Base-by-base conservation (phyloP, 2,888 invertebrate species). In the Epsilonema sp. region DNA sequence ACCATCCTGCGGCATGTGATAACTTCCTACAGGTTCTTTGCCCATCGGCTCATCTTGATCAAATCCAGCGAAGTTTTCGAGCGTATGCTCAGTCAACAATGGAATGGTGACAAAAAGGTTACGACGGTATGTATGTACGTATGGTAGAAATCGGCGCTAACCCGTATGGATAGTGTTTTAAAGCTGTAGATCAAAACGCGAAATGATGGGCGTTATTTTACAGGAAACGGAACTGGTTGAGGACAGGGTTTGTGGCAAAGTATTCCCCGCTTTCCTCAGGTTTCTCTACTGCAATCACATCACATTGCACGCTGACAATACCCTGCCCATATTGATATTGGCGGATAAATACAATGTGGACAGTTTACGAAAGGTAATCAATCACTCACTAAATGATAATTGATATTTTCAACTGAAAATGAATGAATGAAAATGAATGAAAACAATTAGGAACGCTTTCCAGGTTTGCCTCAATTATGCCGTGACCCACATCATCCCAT, bases 51-150 rank as follows among this genome's bases (percentile, higher is more conserved):
- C 44, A 60, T 70, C 21, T 58, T 70, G 44, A 66, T 67, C 11
- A 60, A 64, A 37, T 57, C 64, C 39, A 70, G 70, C 52, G 69
- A 70, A 55, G 70, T 70, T 16, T 70, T 70, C 57, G 70, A 70
- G 52, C 58, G 68, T 19, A 69, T 69, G 68, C 58, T 69, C 31
- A 65, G 64, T 48, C 56, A 63, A 22, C 58, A 63, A 38, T 68
- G 68, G 68, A 57, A 41, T 52, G 58, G 48, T 26, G 56, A 56
- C 36, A 58, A 56, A 42, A 52, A 56, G 49, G 58, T 58, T 8
- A 31, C 31, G 8, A 11, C 16, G 31, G 16, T 16, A n/a, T n/a
- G n/a, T n/a, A n/a, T n/a, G n/a, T n/a, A n/a, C n/a, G n/a, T n/a
- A n/a, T n/a, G n/a, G n/a, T n/a, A n/a, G n/a, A n/a, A n/a, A n/a